Percentiles rank a stretch among this genome's conserved stretches.
Evolutionary conservation across 2,888 invertebrate genomes (phyloP).

Genomic region (Bombylius major): DNA sequence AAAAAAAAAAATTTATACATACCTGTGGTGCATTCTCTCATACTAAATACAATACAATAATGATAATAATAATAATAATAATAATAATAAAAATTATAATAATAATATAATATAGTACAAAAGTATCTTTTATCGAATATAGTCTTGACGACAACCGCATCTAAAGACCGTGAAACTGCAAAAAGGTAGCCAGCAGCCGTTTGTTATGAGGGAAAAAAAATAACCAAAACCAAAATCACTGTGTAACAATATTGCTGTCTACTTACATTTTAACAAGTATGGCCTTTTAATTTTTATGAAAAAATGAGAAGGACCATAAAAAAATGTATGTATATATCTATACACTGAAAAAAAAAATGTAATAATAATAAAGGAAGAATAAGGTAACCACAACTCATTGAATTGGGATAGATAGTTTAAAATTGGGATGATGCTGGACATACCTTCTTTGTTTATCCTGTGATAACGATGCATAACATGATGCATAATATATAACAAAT

Average conservation of each 20-base stretch:
- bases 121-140: not conserved
- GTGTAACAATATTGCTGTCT: too few relatives aligned
- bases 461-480: not conserved
- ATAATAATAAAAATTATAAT: not conserved
- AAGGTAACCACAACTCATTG: not conserved
- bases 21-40: too few relatives aligned
- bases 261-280: not conserved
- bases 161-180: not conserved
- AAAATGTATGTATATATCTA: too few relatives aligned
- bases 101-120: not conserved
- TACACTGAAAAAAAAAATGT: not conserved
- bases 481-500: not conserved
- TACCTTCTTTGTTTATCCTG: slow-evolving; percentile 9
- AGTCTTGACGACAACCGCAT: not conserved
- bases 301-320: too few relatives aligned
- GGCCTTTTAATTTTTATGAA: too few relatives aligned
- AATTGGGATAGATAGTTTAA: not conserved
- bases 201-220: not conserved
- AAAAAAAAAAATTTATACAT: too few relatives aligned
- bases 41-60: too few relatives aligned
- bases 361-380: not conserved
- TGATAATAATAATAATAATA: too few relatives aligned
- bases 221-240: not conserved
- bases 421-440: not conserved
- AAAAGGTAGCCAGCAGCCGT: slow-evolving; percentile 6